These are phyloP conservation scores for Felis catus DNA, from an alignment of 2,113 vertebrate genomes.

Conservation along the genomic window F.catus_Fca126_mat1.0 CM031411.1:115139501-115140000, in stretches of 20 bases:
- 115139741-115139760: constrained; percentile 1
- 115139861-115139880: not conserved
- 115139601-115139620: not conserved
- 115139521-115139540: not conserved
- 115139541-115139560: not conserved
- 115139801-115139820: not conserved
- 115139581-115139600: not conserved
- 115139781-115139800: not conserved
- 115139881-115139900: not conserved
- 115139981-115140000: not conserved
- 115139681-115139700: not conserved
- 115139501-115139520: not conserved
- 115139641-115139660: not conserved
- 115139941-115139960: not conserved
- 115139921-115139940: not conserved
- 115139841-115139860: not conserved
- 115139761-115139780: not conserved
- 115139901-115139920: not conserved
- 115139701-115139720: not conserved
- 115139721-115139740: not conserved
- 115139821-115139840: not conserved
- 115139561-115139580: not conserved
- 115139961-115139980: not conserved
- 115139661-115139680: not conserved
- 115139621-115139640: not conserved